Evolutionary conservation across 2,113 vertebrate species (phyloP), one percentile per base, ranked within the genome.

Genomic region (Sus scrofa): DNA sequence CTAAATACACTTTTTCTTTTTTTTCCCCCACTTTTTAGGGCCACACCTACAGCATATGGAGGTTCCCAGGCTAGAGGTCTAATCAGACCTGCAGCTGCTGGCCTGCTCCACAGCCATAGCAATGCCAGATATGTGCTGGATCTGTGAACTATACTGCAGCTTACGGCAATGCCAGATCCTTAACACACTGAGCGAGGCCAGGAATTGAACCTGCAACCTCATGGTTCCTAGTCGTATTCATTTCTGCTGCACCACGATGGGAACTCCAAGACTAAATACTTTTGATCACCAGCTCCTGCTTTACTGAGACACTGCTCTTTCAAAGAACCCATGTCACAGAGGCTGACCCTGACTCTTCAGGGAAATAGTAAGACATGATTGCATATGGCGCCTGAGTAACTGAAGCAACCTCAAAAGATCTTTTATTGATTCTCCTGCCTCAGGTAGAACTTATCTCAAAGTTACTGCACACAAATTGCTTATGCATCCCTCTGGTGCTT

Each of bases 301-400:
- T 86, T 37, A 73, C 52, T 85, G 81, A 92, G 71, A 58, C 5
- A 39, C 3, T 65, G 30, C n/a, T 11, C 50, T 68, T 86, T 62
- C 67, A 89, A 54, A 86, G 68, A 89, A 78, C 32, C 32, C n/a
- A 58, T 39, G 39, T 84, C 13, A 24, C 87, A 89, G 54, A 96
- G 19, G 12, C 44, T 56, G 27, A 70, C 44, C 32, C 39, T 92
- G 26, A 81, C 32, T 84, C 65, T 92, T 71, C 39, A 67, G 50
- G 6, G 22, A 82, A 82, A 82, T 6, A 96, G 54, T 67, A 18
- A 79, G 54, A 44, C 9, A 19, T 18, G n/a, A 83, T 18, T 63
- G 73, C 58, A 65, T 56, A 62, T 52, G 70, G 82, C 10, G 13
- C 20, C n/a, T 15, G n/a, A 27, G 58, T 82, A 68, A 88, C 2